Conservation (phyloP, 2,797 vertebrate genomes). For the Chiroxiphia lanceolata region DNA sequence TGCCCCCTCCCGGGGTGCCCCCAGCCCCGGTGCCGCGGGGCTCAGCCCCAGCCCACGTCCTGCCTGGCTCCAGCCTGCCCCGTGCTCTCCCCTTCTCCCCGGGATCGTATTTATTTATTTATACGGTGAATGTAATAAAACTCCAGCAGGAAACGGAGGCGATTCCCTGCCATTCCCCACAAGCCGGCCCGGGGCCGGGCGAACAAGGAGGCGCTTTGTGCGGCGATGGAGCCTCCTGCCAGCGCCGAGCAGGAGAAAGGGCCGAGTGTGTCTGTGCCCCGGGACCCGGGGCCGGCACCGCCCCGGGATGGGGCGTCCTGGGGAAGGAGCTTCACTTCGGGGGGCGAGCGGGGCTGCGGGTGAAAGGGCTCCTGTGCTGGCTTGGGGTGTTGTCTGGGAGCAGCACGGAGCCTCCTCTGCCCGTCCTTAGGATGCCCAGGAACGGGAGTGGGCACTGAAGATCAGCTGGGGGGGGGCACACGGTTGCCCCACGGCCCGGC, state of each 20-base stretch:
- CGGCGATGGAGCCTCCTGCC: slow-evolving; percentile 15
- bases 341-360: not conserved
- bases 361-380: not conserved
- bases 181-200: slow-evolving; percentile 8
- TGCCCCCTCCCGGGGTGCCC: not conserved
- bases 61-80: slow-evolving; percentile 15
- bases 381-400: not conserved
- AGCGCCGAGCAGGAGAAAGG: slow-evolving; percentile 2
- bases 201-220: slow-evolving; percentile 79
- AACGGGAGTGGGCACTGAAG: not conserved
- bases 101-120: slow-evolving; percentile 78
- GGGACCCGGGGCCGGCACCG: not conserved
- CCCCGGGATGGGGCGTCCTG: not conserved
- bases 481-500: fast-evolving
- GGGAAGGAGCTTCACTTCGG: not conserved
- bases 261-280: not conserved
- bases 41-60: not conserved
- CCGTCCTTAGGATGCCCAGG: not conserved
- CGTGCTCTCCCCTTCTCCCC: slow-evolving; percentile 13
- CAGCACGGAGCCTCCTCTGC: not conserved
- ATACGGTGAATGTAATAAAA: slow-evolving; percentile 73
- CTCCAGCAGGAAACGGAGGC: slow-evolving; percentile 78
- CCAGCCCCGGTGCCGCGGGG: fast-evolving
- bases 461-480: not conserved
- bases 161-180: slow-evolving; percentile 72